phyloP scores from a whole-genome alignment of 2,797 vertebrate species.

The Pseudocheirus occidentalis region DNA sequence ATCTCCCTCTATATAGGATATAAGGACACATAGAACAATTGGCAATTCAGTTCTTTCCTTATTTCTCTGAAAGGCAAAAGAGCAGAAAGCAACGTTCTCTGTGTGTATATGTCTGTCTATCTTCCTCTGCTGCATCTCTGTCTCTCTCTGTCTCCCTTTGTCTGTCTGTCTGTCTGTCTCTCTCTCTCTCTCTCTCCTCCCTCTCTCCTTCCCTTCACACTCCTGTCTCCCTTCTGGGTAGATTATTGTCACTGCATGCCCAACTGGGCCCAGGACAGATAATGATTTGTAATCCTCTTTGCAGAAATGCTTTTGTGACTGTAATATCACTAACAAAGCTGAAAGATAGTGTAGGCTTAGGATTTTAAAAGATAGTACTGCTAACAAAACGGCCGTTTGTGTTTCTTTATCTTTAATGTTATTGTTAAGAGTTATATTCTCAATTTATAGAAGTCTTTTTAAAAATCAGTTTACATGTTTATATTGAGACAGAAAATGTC shows the following conservation, averaged over 20 bases:
- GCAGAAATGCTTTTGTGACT: background rate
- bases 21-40: background rate
- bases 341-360: background rate
- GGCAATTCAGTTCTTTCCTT: background rate
- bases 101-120: background rate
- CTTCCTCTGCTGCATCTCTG: background rate
- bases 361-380: background rate
- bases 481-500: background rate
- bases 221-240: background rate
- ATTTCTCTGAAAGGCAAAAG: background rate
- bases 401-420: background rate
- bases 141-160: background rate
- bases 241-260: background rate
- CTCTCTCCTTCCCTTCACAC: background rate
- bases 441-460: background rate
- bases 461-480: background rate
- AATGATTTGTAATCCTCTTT: background rate
- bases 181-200: background rate
- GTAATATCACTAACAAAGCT: background rate
- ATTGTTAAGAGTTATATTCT: background rate
- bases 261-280: background rate
- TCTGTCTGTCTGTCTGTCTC: background rate
- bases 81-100: background rate
- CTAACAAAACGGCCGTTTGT: background rate
- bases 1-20: background rate